These are phyloP conservation scores for Aurelia coerulea DNA, from an alignment of 30 jellyfish, hydroid and myxozoan genomes.

Conservation along the genomic window DNA sequence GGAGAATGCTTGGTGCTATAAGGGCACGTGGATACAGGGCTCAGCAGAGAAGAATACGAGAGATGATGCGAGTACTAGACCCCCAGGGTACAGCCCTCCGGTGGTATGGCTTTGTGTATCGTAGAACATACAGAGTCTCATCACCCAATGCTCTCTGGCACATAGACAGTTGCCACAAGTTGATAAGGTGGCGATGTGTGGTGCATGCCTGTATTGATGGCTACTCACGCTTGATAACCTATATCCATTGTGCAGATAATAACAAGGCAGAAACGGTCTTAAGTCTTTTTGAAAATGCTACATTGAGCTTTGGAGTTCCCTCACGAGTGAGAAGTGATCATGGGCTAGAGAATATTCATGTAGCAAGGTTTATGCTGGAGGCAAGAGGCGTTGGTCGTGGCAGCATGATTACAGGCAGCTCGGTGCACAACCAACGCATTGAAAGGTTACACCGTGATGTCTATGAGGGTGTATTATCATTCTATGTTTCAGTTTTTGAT, in stretches of 20 bases:
- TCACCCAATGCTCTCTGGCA: slow-evolving; percentile 78
- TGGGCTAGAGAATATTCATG: slow-evolving; percentile 51
- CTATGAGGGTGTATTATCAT: slow-evolving; percentile 32
- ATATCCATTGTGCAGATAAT: slow-evolving; percentile 2
- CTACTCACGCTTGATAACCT: slow-evolving; percentile 42
- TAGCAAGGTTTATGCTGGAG: slow-evolving; percentile 48
- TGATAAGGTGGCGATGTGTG: slow-evolving; percentile 44
- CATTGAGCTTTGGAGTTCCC: slow-evolving; percentile 51
- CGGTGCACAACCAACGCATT: slow-evolving; percentile 61
- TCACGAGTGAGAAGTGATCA: slow-evolving; percentile 45
- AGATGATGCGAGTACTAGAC: no score
- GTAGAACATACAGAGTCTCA: slow-evolving; percentile 42
- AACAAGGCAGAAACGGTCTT: slow-evolving; percentile 45
- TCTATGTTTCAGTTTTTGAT: neutral
- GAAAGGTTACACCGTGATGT: slow-evolving; percentile 55
- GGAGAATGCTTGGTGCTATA: no score
- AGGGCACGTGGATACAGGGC: no score
- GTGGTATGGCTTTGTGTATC: no score
- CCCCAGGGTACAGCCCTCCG: no score
- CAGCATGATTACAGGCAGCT: slow-evolving; percentile 61
- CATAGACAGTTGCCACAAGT: slow-evolving; percentile 49
- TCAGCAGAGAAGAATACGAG: no score
- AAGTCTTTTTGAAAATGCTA: slow-evolving; percentile 26
- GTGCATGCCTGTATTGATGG: slow-evolving; percentile 57
- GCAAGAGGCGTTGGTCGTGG: slow-evolving; percentile 36